Conservation (phyloP, 2,888 invertebrate species). For the Amphimallon solstitiale region DNA sequence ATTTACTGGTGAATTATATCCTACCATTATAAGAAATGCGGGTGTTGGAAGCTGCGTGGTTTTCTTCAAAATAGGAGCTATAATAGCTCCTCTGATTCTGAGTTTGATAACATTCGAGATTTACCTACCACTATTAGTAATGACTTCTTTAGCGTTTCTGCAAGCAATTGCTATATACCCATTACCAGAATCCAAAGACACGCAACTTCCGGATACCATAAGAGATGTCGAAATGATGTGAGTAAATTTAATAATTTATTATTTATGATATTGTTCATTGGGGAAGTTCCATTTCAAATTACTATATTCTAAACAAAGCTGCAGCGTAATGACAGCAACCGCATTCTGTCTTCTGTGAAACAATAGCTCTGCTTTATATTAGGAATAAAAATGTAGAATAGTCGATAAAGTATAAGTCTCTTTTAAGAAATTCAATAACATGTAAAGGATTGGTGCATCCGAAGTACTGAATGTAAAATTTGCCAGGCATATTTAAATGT, state of each 20-base stretch:
- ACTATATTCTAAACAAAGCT: no score
- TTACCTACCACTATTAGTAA: constrained; percentile 55
- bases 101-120: constrained; percentile 50
- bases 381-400: no score
- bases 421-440: no score
- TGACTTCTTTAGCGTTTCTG: constrained; percentile 53
- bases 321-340: no score
- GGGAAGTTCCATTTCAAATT: no score
- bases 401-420: no score
- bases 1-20: constrained; percentile 81
- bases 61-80: constrained; percentile 81
- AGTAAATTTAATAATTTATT: background rate
- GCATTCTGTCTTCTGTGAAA: no score
- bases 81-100: constrained; percentile 65
- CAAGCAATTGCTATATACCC: constrained; percentile 56
- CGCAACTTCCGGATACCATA: constrained; percentile 66
- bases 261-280: no score
- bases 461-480: no score
- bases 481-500: no score
- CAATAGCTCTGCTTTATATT: no score
- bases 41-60: constrained; percentile 80
- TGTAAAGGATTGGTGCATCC: no score
- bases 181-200: constrained; percentile 60
- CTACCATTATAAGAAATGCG: constrained; percentile 80
- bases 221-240: constrained; percentile 62